Evolutionary conservation across 2,888 invertebrate species (phyloP), one percentile per base, ranked within the genome.

Genomic region (Glaucopsyche alexis): DNA sequence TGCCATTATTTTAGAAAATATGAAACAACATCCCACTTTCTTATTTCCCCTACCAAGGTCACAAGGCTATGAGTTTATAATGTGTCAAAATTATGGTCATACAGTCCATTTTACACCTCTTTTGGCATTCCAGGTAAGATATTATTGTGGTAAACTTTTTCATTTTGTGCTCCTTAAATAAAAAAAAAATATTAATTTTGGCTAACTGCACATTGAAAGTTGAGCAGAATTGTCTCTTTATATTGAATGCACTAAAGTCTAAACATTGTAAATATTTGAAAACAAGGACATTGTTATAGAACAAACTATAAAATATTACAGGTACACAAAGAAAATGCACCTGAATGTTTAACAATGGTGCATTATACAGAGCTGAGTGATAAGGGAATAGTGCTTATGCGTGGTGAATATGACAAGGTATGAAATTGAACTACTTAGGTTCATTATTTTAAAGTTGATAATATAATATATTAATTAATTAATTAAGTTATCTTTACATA

Each of bases 321-420:
- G 95, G 95, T 96, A 1, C 97, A 97, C 81, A 96, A 96, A 81
- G 98, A 97, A 87, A 97, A 97, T 88, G 96, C 98, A 0, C 97
- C 98, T 0, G 97, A 97, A 85, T 97, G 97, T 83, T 91, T 98
- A 42, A 96, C 96, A 2, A 92, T 98, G 81, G 94, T 95, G 2
- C 96, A 97, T 85, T 98, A 96, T 80, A 94, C 95, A 0, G 98
- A 98, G 83, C 91, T 97, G 3, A 91, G 94, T 8, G 93, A 94
- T 65, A 97, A 97, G 84, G 96, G 95, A 6, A 91, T 98, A 64
- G 94, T 98, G 13, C 89, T 98, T 52, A 97, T 98, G 97, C 94
- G 96, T 60, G 98, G 98, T 16, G 97, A 98, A 85, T 98, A 95
- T 84, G 97, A 98, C 83, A 95, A 94, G 88, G 93, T 77, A 69